These are phyloP conservation scores for Octodonta nipae DNA, from an alignment of 2,888 invertebrate species.

Conservation along the genomic window DNA sequence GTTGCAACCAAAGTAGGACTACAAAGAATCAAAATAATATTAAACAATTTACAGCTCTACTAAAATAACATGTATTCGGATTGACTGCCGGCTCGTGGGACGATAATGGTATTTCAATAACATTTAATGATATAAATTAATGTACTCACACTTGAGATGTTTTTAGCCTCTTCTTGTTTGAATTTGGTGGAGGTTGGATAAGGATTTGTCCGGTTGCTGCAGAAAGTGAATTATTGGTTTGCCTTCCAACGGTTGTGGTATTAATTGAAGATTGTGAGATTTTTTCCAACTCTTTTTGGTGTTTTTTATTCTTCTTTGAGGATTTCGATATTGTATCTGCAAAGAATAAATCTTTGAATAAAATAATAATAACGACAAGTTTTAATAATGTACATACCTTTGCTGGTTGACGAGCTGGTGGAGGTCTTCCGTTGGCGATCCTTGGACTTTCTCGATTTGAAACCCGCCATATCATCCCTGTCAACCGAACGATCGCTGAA, in stretches of 20 bases:
- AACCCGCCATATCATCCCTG: conserved; percentile 31
- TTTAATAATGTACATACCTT: conserved; percentile 11
- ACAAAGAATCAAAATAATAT: too few species aligned
- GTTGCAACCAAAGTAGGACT: too few species aligned
- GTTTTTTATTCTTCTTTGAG: conserved; percentile 3
- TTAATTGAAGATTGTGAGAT: conserved; percentile 10
- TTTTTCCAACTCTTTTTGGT: conserved; percentile 9
- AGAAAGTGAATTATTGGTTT: conserved; percentile 76
- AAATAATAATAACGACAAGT: not conserved
- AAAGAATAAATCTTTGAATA: conserved; percentile 3
- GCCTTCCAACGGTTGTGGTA: conserved; percentile 47
- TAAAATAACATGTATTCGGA: too few species aligned
- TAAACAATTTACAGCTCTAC: too few species aligned
- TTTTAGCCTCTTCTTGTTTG: conserved; percentile 35
- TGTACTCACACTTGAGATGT: conserved; percentile 57
- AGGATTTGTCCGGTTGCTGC: conserved; percentile 74
- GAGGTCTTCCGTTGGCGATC: conserved; percentile 23
- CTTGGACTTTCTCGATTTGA: conserved; percentile 17
- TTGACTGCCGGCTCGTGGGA: too few species aligned
- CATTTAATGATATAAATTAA: too few species aligned
- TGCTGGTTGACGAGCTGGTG: conserved; percentile 14
- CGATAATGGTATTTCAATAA: too few species aligned
- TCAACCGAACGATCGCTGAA: conserved; percentile 17
- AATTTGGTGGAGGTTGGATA: conserved; percentile 42
- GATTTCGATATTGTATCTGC: conserved; percentile 5